Percentiles rank a stretch among this genome's conserved stretches.
Evolutionary conservation across 2,888 invertebrate species (phyloP).

Genomic region (Entomobrya proxima): DNA sequence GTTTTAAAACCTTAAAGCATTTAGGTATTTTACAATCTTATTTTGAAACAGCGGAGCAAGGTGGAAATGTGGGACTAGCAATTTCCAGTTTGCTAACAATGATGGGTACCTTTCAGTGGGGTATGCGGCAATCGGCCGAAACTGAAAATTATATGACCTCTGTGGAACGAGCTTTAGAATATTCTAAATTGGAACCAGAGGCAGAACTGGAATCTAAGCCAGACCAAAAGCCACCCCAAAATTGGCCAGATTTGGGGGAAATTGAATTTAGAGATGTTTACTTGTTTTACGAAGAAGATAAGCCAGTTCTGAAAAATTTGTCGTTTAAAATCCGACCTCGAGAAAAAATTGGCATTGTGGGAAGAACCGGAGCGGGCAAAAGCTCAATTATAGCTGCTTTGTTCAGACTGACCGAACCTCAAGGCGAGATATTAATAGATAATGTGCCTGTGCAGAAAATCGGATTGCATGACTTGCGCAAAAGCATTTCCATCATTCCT

Average conservation of each 20-base stretch:
- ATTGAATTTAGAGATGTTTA: constrained; percentile 84
- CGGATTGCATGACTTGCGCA: constrained; percentile 84
- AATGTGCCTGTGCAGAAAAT: constrained; percentile 77
- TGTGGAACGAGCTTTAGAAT: constrained; percentile 73
- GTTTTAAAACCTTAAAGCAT: background rate
- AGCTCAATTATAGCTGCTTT: constrained; percentile 85
- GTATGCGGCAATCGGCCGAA: constrained; percentile 68
- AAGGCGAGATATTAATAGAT: constrained; percentile 89
- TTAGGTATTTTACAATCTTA: background rate
- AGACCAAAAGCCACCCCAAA: constrained; percentile 77
- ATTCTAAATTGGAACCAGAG: constrained; percentile 66
- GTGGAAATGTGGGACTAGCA: constrained; percentile 69
- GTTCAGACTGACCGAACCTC: constrained; percentile 88
- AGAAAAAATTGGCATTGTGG: constrained; percentile 81
- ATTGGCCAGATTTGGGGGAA: constrained; percentile 85
- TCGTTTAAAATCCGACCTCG: constrained; percentile 83
- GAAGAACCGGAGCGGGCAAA: constrained; percentile 9
- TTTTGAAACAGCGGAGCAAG: constrained; percentile 38
- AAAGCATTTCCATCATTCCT: constrained; percentile 92
- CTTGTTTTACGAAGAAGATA: constrained; percentile 83
- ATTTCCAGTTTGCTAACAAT: constrained; percentile 58
- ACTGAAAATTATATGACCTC: constrained; percentile 72
- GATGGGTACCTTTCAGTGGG: constrained; percentile 67
- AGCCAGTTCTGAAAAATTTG: constrained; percentile 82
- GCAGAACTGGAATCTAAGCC: constrained; percentile 52